Base-by-base conservation (phyloP, 2,888 invertebrate genomes). In the Prenolepis imparis region DNA sequence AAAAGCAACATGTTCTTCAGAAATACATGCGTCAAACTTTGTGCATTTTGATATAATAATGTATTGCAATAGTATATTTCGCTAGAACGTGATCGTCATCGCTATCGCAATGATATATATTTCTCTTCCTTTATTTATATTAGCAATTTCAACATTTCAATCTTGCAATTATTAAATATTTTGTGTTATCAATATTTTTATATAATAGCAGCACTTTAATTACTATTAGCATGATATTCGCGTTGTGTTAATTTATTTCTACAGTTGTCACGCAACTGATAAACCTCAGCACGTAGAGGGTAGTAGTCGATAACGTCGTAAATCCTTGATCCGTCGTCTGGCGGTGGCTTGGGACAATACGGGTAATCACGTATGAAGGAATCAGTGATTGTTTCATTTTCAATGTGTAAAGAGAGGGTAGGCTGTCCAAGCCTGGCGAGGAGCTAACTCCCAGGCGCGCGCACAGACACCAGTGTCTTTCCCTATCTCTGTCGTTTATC, bases 341-440 rank as follows among this genome's bases (percentile, higher is more conserved):
- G 36, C 68, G 68, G 12, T 61, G 66, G 15, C 44, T 82, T 48
- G 81, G 85, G 78, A 94, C 93, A 94, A 94, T 94, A 94, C 92
- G 87, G 92, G 93, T 92, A 94, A 94, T 94, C 94, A 94, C 92
- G 90, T 92, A 91, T 92, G 91, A 93, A 94, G 93, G 92, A 94
- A 93, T 92, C 93, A 91, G 89, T 90, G 92, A 93, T 93, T 93
- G 93, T 94, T 94, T 94, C 91, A 87, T 89, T 92, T 88, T 89
- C 88, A 87, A 87, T 39, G 78, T 82, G 73, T 67, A 55, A 80
- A 63, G 84, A 86, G 78, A 68, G 83, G 87, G 84, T 82, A 82
- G 81, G 63, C 72, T 87, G 84, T 85, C 80, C 81, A 81, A 81
- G 36, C 74, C 61, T 39, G 57, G 82, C 84, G 84, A 87, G 83